Conservation (phyloP, 1,140 invertebrate genomes). For the Solen grandis region DNA sequence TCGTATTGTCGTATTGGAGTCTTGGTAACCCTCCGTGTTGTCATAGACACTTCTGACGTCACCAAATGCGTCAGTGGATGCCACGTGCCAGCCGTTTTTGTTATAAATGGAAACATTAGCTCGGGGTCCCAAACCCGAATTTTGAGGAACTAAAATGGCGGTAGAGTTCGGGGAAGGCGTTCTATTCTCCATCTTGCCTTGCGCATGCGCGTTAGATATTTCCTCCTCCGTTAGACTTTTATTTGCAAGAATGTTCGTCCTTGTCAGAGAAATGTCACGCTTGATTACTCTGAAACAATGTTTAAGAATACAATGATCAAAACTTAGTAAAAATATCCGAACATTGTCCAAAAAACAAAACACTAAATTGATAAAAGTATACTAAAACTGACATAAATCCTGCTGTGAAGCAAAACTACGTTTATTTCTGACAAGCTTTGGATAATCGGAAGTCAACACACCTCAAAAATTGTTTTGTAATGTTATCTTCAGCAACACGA, state of each 20-base stretch:
- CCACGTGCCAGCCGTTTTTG: conserved; percentile 46
- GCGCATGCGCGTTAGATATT: conserved; percentile 14
- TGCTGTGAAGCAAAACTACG: not conserved
- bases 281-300: conserved; percentile 34
- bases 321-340: not conserved
- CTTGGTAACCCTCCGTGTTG: conserved; percentile 43
- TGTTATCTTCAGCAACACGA: too few relatives aligned
- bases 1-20: conserved; percentile 43
- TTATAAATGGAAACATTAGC: conserved; percentile 36
- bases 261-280: conserved; percentile 45
- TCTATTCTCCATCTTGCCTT: not conserved
- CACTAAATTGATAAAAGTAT: not conserved
- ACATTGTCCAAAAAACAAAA: not conserved
- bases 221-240: conserved; percentile 32
- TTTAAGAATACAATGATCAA: not conserved
- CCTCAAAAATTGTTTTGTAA: not conserved
- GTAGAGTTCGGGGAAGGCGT: not conserved
- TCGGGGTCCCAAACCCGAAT: not conserved
- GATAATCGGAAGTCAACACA: not conserved
- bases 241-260: conserved; percentile 49
- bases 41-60: conserved; percentile 45
- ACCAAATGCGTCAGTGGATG: conserved; percentile 14
- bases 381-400: not conserved
- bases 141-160: not conserved
- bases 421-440: not conserved